Base-by-base conservation (phyloP, 2,888 invertebrate genomes). In the Calliphora vomitoria region DNA sequence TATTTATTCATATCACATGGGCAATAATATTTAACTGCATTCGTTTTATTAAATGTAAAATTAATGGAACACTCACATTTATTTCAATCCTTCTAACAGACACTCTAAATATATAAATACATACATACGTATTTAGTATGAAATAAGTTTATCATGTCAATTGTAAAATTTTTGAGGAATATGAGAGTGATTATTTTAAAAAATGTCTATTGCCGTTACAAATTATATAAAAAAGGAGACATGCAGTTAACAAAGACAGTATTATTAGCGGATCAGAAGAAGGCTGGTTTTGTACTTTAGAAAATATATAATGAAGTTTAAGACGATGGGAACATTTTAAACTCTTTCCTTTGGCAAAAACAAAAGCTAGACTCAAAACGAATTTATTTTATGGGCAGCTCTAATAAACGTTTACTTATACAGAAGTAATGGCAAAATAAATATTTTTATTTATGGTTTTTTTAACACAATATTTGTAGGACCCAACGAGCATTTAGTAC, bases 1-100 rank as follows among this genome's bases (percentile, higher is more conserved):
- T 85, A 75, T 71, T 81, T 85, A 85, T 85, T 85, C 71, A 81
- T 64, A 50, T 64, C 75, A 76, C 50, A 85, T 69, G 79, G 69
- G 74, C 69, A 62, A 47, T 64, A 75, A 80, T 75, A 25, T 76
- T 62, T 41, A 38, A 71, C 72, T 85, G 78, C 75, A 86, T 50
- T 69, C 11, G 13, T n/a, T 69, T 31, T 69, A 69, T 50, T 50
- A 69, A 66, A 44, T 18, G 38, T 13, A 58, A 20, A 58, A 58
- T 20, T 4, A 25, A 31, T 53, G 18, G 8, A 10, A 44, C 11
- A 44, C 44, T 44, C 13, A 13, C 13, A 35, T 44, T 13, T 13
- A 44, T 13, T 44, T 44, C 44, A 44, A 44, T 44, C 44, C 6
- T 35, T 35, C 44, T 10, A 44, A 44, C 10, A 13, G 1, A 13